These are phyloP conservation scores for Pseudochromis fuscus DNA, from an alignment of 2,797 vertebrate species.

Conservation along the genomic window DNA sequence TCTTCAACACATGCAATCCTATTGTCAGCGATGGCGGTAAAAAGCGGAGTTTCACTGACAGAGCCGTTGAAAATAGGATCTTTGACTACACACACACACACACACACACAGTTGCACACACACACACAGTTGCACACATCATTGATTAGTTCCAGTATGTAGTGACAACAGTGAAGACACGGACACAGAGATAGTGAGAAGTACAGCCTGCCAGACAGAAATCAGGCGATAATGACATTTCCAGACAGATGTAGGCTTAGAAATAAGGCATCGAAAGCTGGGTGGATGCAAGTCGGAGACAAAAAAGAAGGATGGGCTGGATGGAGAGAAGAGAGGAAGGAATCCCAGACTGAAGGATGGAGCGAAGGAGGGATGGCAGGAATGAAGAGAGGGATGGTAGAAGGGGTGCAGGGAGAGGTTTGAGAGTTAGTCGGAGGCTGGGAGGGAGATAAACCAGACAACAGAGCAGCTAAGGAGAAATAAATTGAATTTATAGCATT, in stretches of 20 bases:
- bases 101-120: slow-evolving; percentile 13
- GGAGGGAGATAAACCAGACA: slow-evolving; percentile 68
- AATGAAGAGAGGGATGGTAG: slow-evolving; percentile 14
- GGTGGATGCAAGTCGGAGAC: slow-evolving; percentile 13
- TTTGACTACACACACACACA: slow-evolving; percentile 26
- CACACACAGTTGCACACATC: slow-evolving; percentile 15
- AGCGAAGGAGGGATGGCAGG: slow-evolving; percentile 12
- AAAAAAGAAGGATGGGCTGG: slow-evolving; percentile 11
- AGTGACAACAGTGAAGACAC: slow-evolving; percentile 53
- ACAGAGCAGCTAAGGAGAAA: slow-evolving; percentile 71
- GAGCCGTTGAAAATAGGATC: slow-evolving; percentile 61
- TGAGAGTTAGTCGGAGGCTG: slow-evolving; percentile 46
- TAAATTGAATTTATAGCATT: slow-evolving; percentile 78
- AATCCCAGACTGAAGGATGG: slow-evolving; percentile 20
- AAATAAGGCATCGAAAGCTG: no score
- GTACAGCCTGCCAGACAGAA: slow-evolving; percentile 48
- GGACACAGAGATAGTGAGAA: slow-evolving; percentile 34
- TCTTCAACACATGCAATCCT: slow-evolving; percentile 20
- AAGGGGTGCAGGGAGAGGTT: slow-evolving; percentile 32
- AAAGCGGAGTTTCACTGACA: slow-evolving; percentile 54
- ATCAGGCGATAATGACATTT: slow-evolving; percentile 55
- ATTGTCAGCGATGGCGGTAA: slow-evolving; percentile 40
- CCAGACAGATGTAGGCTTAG: slow-evolving; percentile 46
- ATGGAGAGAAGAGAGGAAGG: slow-evolving; percentile 27
- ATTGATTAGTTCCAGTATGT: slow-evolving; percentile 48